A percentile compares a stretch with the other conserved stretches of the same genome.
Evolutionary conservation across 2,888 invertebrate species (phyloP).

Genomic region (Synergus umbraculus): DNA sequence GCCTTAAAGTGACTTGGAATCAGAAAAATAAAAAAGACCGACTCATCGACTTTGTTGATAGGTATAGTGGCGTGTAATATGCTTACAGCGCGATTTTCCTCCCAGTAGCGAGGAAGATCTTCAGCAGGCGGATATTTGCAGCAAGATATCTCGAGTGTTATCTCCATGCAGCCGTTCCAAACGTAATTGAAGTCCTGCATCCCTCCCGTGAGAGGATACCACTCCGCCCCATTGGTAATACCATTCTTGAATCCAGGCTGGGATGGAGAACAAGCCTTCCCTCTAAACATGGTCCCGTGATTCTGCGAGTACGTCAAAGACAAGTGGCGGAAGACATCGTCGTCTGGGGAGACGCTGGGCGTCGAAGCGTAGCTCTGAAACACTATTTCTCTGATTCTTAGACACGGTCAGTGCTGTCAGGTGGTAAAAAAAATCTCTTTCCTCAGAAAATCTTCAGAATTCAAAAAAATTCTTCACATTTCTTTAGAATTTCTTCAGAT

Average conservation of each 20-base stretch:
- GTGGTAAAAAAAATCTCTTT: no score
- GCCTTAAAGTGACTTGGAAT: no score
- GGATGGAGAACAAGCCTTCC: conserved; percentile 88
- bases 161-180: conserved; percentile 95
- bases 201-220: conserved; percentile 94
- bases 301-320: conserved; percentile 91
- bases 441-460: no score
- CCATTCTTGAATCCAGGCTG: conserved; percentile 90
- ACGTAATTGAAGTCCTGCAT: conserved; percentile 98
- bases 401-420: no score
- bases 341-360: conserved; percentile 92
- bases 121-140: conserved; percentile 93
- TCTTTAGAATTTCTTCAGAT: no score
- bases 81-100: conserved; percentile 89
- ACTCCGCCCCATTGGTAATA: conserved; percentile 96
- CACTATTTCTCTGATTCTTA: conserved; percentile 79
- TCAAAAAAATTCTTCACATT: no score
- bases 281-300: conserved; percentile 93
- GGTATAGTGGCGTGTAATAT: not conserved
- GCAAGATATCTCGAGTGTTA: conserved; percentile 96
- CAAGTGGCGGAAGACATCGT: conserved; percentile 93
- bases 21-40: not conserved
- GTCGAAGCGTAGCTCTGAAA: conserved; percentile 91
- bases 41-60: not conserved
- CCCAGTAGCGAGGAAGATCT: conserved; percentile 91